These are phyloP conservation scores for Orthonevra nobilis DNA, from an alignment of 2,888 invertebrate genomes.

Conservation along the genomic window DNA sequence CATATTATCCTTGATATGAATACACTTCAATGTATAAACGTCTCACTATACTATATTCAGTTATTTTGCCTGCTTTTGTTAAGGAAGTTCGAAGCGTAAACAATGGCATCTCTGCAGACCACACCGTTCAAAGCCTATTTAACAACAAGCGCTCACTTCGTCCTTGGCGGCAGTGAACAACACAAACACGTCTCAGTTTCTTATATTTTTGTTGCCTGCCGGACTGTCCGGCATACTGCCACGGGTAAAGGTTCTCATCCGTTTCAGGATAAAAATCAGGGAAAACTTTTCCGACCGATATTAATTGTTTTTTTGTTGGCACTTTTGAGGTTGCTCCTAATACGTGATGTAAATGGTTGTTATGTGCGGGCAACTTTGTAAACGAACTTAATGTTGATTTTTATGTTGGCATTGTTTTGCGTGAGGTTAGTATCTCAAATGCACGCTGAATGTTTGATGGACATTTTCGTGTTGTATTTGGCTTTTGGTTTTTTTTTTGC, in stretches of 20 bases:
- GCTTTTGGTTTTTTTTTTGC: background rate
- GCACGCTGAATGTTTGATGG: slow-evolving; percentile 50
- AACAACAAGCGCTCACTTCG: background rate
- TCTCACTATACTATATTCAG: no score
- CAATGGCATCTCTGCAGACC: slow-evolving; percentile 31
- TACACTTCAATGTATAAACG: no score
- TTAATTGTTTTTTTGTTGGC: slow-evolving; percentile 64
- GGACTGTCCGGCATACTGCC: no score
- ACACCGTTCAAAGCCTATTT: slow-evolving; percentile 37
- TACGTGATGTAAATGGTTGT: slow-evolving; percentile 47
- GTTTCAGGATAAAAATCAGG: slow-evolving; percentile 60
- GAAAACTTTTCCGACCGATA: slow-evolving; percentile 48
- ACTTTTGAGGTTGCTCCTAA: slow-evolving; percentile 56
- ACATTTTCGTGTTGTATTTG: slow-evolving; percentile 22
- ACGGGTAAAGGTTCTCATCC: slow-evolving; percentile 47
- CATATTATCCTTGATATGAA: no score
- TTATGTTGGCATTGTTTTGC: slow-evolving; percentile 47
- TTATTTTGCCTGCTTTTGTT: slow-evolving; percentile 35
- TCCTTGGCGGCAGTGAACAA: background rate
- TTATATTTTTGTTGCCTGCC: slow-evolving; percentile 56
- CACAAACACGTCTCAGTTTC: slow-evolving; percentile 59
- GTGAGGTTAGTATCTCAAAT: slow-evolving; percentile 49
- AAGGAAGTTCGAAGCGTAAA: slow-evolving; percentile 43
- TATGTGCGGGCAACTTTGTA: slow-evolving; percentile 34
- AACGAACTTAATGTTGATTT: slow-evolving; percentile 50